Conservation (phyloP, 2,113 vertebrate genomes). For the Pycnonotus jocosus region DNA sequence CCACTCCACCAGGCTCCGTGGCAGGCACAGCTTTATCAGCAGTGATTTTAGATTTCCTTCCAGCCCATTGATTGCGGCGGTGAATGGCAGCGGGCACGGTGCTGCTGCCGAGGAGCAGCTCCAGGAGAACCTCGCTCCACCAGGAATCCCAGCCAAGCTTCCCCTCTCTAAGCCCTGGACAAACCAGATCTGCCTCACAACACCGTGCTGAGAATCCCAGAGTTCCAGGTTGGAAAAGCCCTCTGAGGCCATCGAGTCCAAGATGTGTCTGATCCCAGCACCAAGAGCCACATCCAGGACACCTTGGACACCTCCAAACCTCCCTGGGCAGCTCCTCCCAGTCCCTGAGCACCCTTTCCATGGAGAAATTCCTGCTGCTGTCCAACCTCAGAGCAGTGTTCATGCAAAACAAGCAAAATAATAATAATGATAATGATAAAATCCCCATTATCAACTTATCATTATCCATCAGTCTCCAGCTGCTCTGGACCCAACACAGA, state of each 20-base stretch:
- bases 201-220: background rate
- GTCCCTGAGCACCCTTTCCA: background rate
- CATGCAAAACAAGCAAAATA: background rate
- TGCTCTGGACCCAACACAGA: background rate
- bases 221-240: background rate
- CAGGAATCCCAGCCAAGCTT: background rate
- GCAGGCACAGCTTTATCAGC: constrained; percentile 15
- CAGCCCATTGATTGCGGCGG: background rate
- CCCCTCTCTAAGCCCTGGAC: background rate
- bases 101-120: background rate
- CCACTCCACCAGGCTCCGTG: background rate
- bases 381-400: background rate
- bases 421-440: background rate
- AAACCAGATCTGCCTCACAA: background rate
- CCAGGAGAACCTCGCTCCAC: background rate
- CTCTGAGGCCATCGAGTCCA: background rate
- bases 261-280: background rate
- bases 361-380: background rate
- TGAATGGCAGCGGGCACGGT: background rate
- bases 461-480: background rate
- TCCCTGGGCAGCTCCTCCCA: background rate
- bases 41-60: constrained; percentile 44
- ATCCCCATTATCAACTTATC: accelerated
- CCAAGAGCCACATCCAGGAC: accelerated
- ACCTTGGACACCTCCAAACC: background rate